Conservation (phyloP, 2,797 vertebrate species). For the Sebastes umbrosus region DNA sequence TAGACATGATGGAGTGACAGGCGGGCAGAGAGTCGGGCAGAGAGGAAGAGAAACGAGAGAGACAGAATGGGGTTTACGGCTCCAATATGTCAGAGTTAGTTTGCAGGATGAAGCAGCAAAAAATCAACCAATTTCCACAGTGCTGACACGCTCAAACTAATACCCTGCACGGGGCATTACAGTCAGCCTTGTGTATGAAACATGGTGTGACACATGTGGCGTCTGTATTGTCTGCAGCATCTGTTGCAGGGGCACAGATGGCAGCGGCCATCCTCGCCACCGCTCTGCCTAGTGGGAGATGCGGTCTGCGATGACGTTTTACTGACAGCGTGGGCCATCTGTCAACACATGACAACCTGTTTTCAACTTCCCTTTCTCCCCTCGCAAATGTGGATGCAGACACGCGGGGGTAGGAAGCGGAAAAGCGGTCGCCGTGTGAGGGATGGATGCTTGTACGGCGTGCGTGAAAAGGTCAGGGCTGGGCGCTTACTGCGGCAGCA, state of each 20-base stretch:
- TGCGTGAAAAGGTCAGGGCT: conserved; percentile 59
- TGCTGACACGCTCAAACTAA: conserved; percentile 62
- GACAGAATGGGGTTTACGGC: conserved; percentile 65
- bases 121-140: conserved; percentile 43
- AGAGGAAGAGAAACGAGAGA: conserved; percentile 31
- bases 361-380: conserved; percentile 16
- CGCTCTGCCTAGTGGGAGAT: conserved; percentile 49
- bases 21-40: conserved; percentile 30
- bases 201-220: conserved; percentile 59
- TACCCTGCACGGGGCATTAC: conserved; percentile 50
- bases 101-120: conserved; percentile 38
- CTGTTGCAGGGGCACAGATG: conserved; percentile 63
- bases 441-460: conserved; percentile 43
- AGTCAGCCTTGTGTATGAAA: conserved; percentile 67
- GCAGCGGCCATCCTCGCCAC: conserved; percentile 33
- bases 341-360: conserved; percentile 47
- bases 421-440: conserved; percentile 8
- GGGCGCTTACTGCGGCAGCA: conserved; percentile 34
- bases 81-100: conserved; percentile 61
- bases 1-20: conserved; percentile 65
- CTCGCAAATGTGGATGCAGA: conserved; percentile 6
- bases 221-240: conserved; percentile 57
- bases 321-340: conserved; percentile 62
- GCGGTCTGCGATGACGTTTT: conserved; percentile 47
- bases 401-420: neutral